phyloP scores from a whole-genome alignment of 2,797 vertebrate genomes.

The Fundulus diaphanus region DNA sequence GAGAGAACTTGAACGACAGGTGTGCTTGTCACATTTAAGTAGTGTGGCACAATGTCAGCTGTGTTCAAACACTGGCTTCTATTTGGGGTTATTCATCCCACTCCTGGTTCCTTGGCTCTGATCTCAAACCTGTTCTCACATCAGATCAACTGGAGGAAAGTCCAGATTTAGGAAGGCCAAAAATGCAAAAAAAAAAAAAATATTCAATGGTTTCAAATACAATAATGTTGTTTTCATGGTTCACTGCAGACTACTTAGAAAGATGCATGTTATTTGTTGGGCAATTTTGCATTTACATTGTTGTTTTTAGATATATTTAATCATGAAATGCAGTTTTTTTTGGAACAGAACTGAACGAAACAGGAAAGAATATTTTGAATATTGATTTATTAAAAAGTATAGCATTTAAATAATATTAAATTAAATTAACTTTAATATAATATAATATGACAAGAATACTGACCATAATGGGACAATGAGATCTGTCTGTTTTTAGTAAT shows the following conservation, averaged over 20 bases:
- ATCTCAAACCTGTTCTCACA: conserved; percentile 44
- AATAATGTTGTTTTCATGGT: too few species aligned
- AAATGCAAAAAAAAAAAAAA: background rate
- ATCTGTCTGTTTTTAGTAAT: too few species aligned
- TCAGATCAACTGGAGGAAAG: conserved; percentile 35
- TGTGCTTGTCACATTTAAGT: conserved; percentile 66
- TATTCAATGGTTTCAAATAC: background rate
- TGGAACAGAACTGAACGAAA: background rate
- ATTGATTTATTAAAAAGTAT: background rate
- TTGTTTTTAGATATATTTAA: too few species aligned
- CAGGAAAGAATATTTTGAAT: background rate
- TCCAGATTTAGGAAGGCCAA: conserved; percentile 36
- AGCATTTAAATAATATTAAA: background rate
- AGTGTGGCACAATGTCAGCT: conserved; percentile 61
- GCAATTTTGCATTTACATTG: too few species aligned
- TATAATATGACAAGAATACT: background rate
- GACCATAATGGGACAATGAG: background rate
- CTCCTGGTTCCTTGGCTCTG: conserved; percentile 43
- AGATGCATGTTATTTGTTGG: too few species aligned
- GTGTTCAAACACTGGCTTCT: conserved; percentile 68
- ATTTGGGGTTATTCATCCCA: conserved; percentile 67
- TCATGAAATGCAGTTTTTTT: too few species aligned
- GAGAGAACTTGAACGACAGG: conserved; percentile 41
- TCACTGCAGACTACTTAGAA: too few species aligned
- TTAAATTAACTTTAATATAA: too few species aligned